Evolutionary conservation across 2,888 invertebrate genomes (phyloP).

Genomic region (Catocala sponsa): DNA sequence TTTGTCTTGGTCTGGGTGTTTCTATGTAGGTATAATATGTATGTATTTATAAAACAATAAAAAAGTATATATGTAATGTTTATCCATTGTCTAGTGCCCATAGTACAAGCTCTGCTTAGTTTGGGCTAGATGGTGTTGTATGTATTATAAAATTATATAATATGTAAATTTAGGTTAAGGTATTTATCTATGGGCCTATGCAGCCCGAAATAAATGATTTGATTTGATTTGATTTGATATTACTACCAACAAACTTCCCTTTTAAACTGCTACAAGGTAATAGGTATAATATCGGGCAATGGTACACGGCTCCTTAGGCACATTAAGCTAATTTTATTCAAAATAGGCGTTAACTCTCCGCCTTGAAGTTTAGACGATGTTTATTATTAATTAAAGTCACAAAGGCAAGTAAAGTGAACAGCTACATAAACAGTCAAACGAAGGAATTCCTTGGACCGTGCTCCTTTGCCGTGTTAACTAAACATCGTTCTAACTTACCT

Average conservation of each 20-base stretch:
- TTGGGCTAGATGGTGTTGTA: no score
- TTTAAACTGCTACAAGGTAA: constrained; percentile 27
- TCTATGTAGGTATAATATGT: no score
- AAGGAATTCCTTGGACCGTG: constrained; percentile 5
- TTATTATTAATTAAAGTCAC: constrained; percentile 45
- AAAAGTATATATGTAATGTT: no score
- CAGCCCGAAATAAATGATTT: no score
- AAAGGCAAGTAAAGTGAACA: constrained; percentile 29
- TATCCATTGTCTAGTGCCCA: no score
- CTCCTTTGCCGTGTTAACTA: constrained; percentile 1
- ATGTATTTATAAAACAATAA: no score
- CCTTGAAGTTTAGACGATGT: constrained; percentile 38
- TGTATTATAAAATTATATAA: no score
- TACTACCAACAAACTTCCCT: constrained; percentile 19
- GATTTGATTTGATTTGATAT: no score
- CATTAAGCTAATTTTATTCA: constrained; percentile 50
- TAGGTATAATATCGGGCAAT: constrained; percentile 23
- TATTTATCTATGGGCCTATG: no score
- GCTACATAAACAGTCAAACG: constrained; percentile 27
- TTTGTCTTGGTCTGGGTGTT: no score
- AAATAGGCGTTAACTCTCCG: constrained; percentile 39
- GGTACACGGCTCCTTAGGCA: constrained; percentile 31
- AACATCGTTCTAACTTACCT: constrained; percentile 63
- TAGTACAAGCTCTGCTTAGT: no score
- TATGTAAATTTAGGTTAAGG: no score